Conservation (phyloP, 2,797 vertebrate genomes). For the Sebastes itinus region DNA sequence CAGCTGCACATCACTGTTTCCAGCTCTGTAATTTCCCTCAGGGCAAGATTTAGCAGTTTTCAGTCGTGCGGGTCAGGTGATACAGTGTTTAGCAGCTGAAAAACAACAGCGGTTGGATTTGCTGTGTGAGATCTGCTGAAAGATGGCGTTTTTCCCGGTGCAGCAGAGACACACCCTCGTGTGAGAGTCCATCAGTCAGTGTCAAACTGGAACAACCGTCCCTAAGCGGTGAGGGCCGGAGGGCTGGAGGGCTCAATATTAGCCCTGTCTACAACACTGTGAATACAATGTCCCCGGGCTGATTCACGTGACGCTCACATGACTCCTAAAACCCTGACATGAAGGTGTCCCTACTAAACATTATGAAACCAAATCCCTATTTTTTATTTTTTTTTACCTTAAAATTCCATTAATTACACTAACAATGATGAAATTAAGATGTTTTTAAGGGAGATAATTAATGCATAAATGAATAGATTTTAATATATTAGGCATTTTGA, state of each 20-base stretch:
- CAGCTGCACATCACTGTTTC: not conserved
- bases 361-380: not conserved
- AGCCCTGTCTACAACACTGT: not conserved
- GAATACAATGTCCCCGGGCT: not conserved
- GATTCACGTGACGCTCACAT: not conserved
- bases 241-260: not conserved
- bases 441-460: not conserved
- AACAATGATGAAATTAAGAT: not conserved
- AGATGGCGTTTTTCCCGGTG: not conserved
- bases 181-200: conserved; percentile 14
- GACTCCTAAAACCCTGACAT: not conserved
- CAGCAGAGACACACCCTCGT: not conserved
- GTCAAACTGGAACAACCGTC: not conserved
- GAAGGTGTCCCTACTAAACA: not conserved
- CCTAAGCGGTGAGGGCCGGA: not conserved
- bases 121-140: not conserved
- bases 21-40: conserved; percentile 5
- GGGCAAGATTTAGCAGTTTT: not conserved
- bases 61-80: not conserved
- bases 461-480: not conserved
- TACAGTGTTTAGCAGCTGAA: not conserved
- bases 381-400: no score
- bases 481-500: not conserved
- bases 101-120: not conserved
- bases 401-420: not conserved